Base-by-base conservation (phyloP, 2,888 invertebrate species). In the Microctonus aethiopoides region DNA sequence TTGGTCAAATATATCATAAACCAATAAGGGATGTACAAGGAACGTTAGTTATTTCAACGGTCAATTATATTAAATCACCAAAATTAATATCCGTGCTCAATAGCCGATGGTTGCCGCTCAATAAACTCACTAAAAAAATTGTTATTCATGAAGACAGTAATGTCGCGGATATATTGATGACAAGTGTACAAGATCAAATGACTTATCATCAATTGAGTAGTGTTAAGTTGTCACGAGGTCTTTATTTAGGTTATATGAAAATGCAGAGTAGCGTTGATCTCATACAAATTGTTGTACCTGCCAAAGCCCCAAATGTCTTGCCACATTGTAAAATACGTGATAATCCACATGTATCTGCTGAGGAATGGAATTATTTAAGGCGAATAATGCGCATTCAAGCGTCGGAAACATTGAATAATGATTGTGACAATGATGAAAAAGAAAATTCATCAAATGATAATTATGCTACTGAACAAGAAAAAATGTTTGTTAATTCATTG, bases 201-300 rank as follows among this genome's bases (percentile, higher is more conserved):
- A 87, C 88, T 67, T 94, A 92, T 84, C 91, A 92, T 78, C 92
- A 95, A 89, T 93, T 94, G 59, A 96, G 96, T 69, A 91, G 93
- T 74, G 92, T 95, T 67, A 94, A 93, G 79, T 87, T 99, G 61
- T 90, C 93, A 1, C 92, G 93, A 34, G 99, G 99, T 0, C 89
- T 99, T 24, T 99, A 99, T 88, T 88, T 99, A 76, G 96, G 98
- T 46, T 99, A 98, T 87, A 89, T 99, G 74, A 98, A 99, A 87
- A 93, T 99, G 89, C 96, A 97, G 84, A 96, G 96, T 77, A 97
- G 98, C 1, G 96, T 99, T 68, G 98, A 98, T 86, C 92, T 95
- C 72, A 95, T 98, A 57, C 93, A 96, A 80, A 93, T 99, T 10
- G 93, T 99, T 57, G 98, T 98, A 26, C 96, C 97, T 0, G 91